A percentile compares a stretch with the other conserved stretches of the same genome.
Evolutionary conservation across 2,888 invertebrate genomes (phyloP).

Genomic region (Tribolium freemani): DNA sequence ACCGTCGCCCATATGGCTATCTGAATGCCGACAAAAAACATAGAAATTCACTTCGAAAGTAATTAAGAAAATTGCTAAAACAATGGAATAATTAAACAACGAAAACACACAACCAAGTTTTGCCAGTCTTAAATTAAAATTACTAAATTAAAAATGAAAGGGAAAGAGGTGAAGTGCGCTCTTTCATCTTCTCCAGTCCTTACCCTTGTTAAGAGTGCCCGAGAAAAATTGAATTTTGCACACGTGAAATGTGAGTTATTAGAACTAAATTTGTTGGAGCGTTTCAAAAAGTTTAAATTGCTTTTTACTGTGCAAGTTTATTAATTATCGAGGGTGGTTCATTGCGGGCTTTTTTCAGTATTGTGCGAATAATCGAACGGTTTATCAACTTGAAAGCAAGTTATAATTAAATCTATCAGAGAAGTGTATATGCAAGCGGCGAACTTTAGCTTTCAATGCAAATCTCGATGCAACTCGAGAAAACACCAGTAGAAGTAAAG

Average conservation of each 20-base stretch:
- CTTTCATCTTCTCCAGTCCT: constrained; percentile 34
- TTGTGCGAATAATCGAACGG: constrained; percentile 30
- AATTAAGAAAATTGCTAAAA: constrained; percentile 61
- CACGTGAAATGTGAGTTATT: constrained; percentile 45
- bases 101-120: constrained; percentile 48
- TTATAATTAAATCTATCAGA: constrained; percentile 22
- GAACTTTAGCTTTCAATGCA: constrained; percentile 18
- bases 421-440: constrained; percentile 6
- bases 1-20: constrained; percentile 52
- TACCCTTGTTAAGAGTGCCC: constrained; percentile 33
- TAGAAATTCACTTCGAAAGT: constrained; percentile 52
- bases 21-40: constrained; percentile 49
- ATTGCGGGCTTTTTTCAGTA: constrained; percentile 17
- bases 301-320: constrained; percentile 50
- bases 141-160: constrained; percentile 56
- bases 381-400: constrained; percentile 21
- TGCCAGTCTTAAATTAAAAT: constrained; percentile 56
- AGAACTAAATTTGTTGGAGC: constrained; percentile 46
- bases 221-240: constrained; percentile 42
- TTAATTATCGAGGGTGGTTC: constrained; percentile 45
- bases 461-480: constrained; percentile 11
- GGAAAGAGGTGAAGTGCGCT: constrained; percentile 38
- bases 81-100: constrained; percentile 59
- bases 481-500: constrained; percentile 19
- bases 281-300: constrained; percentile 53